phyloP scores from a whole-genome alignment of 1,140 invertebrate species.

The Trichomalopsis sarcophagae region DNA sequence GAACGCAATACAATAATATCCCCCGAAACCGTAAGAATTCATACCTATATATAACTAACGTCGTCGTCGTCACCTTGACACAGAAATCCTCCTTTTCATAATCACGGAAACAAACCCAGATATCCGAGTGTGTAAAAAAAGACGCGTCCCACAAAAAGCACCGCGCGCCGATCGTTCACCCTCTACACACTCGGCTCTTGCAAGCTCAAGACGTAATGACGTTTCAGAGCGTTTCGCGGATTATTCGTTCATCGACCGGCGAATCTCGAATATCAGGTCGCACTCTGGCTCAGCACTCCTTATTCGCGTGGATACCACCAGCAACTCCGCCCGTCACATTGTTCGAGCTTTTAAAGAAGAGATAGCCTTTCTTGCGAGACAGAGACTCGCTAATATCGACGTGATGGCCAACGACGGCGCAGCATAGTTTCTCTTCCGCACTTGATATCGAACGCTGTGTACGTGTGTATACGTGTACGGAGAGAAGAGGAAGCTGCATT shows the following conservation, averaged over 20 bases:
- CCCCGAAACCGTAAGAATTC: too few relatives aligned
- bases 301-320: background rate
- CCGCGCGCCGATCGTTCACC: background rate
- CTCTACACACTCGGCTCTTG: too few relatives aligned
- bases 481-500: background rate
- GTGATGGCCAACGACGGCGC: background rate
- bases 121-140: background rate
- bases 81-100: background rate
- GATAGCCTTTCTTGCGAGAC: background rate
- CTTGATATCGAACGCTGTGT: background rate
- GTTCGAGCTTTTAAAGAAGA: slow-evolving; percentile 23
- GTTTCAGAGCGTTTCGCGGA: background rate
- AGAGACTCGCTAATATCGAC: background rate
- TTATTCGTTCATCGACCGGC: slow-evolving; percentile 18
- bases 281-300: background rate
- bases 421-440: background rate
- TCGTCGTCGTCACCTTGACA: background rate
- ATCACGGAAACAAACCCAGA: background rate
- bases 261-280: slow-evolving; percentile 28
- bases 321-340: background rate
- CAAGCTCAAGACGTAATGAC: slow-evolving; percentile 15
- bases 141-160: background rate
- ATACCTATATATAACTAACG: too few relatives aligned
- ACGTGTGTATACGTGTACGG: background rate
- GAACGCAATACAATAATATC: too few relatives aligned